Conservation (phyloP, 2,113 vertebrate species). For the Elephas maximus region DNA sequence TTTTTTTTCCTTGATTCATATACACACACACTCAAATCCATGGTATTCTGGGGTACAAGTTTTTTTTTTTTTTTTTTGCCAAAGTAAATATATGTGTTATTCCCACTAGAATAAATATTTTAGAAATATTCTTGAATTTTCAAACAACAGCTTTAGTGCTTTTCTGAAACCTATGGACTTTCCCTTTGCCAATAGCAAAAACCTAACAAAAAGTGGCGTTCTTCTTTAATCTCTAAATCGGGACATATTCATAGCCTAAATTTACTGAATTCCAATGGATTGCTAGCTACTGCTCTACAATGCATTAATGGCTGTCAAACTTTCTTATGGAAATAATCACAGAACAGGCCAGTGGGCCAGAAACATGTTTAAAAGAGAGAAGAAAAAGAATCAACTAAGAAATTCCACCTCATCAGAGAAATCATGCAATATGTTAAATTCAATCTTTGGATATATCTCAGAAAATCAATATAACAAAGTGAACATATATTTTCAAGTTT, state of each 20-base stretch:
- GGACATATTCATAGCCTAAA: conserved; percentile 27
- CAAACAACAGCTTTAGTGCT: not conserved
- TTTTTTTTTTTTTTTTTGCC: not conserved
- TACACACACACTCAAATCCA: not conserved
- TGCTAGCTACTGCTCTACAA: not conserved
- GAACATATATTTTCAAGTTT: conserved; percentile 37
- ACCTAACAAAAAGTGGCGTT: conserved; percentile 13
- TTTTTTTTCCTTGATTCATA: not conserved
- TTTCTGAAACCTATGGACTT: not conserved
- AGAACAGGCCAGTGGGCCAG: not conserved
- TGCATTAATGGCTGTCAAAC: not conserved
- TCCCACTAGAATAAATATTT: not conserved
- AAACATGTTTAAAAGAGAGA: conserved; percentile 38
- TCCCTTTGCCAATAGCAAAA: conserved; percentile 36
- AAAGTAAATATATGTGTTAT: not conserved
- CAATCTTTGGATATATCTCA: not conserved
- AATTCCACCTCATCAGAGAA: conserved; percentile 55
- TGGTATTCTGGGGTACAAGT: not conserved
- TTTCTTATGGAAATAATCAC: conserved; percentile 10
- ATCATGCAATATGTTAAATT: conserved; percentile 60
- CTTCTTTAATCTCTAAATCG: conserved; percentile 53
- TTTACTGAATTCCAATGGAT: conserved; percentile 57
- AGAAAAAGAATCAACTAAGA: conserved; percentile 33
- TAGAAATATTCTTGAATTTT: conserved; percentile 57
- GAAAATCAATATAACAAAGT: conserved; percentile 54